Evolutionary conservation across 2,113 vertebrate species (phyloP).

Genomic region (Leucopsar rothschildi): DNA sequence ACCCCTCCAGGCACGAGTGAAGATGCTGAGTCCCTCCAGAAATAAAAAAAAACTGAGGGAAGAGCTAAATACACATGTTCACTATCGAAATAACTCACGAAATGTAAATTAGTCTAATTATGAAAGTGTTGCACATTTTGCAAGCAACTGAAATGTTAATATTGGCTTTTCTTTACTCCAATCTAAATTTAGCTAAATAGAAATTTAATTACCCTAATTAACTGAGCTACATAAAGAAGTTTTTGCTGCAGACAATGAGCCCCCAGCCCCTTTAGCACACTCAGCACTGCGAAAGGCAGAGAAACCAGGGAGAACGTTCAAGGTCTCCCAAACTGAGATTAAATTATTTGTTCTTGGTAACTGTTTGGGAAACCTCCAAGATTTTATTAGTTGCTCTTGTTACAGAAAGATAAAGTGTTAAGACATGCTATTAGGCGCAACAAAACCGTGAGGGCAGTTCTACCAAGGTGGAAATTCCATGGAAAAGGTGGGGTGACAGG

Average conservation of each 20-base stretch:
- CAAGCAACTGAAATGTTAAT: neutral
- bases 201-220: neutral
- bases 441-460: constrained; percentile 28
- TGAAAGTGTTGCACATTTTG: neutral
- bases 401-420: constrained; percentile 61
- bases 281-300: neutral
- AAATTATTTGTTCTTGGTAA: constrained; percentile 34
- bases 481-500: neutral
- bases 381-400: constrained; percentile 23
- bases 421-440: constrained; percentile 41
- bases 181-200: neutral
- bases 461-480: neutral
- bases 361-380: constrained; percentile 34
- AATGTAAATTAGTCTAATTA: neutral
- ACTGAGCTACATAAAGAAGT: neutral
- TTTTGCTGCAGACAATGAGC: neutral
- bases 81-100: neutral
- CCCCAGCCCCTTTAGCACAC: neutral
- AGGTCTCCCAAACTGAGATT: neutral
- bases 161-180: neutral
- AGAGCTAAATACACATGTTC: neutral
- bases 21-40: neutral
- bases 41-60: neutral
- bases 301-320: neutral
- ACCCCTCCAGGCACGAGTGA: accelerated